Percentiles rank a stretch among this genome's conserved stretches.
Evolutionary conservation across 2,888 invertebrate species (phyloP).

Genomic region (Xanthia icteritia): DNA sequence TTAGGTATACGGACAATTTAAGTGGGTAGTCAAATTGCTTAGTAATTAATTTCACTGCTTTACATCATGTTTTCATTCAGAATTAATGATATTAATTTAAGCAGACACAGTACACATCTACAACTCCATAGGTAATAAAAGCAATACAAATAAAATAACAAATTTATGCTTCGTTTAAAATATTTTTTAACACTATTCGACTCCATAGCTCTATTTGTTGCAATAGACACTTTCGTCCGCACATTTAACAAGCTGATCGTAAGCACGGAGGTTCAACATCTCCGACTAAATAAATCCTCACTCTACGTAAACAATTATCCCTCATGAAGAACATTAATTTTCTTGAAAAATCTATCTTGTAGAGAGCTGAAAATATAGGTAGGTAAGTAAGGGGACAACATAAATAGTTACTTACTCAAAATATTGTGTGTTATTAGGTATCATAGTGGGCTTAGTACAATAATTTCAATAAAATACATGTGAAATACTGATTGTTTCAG

Average conservation of each 20-base stretch:
- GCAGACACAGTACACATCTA: neutral
- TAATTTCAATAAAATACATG: neutral
- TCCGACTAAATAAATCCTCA: constrained; percentile 69
- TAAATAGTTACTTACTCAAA: neutral
- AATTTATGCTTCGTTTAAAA: neutral
- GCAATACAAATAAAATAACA: neutral
- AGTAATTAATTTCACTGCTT: neutral
- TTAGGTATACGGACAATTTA: neutral
- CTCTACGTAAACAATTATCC: constrained; percentile 51
- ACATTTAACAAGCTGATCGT: constrained; percentile 85
- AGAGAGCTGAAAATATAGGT: neutral
- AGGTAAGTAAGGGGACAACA: neutral
- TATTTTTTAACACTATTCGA: neutral
- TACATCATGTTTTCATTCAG: neutral
- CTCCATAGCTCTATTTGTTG: constrained; percentile 71
- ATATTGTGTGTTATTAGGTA: neutral
- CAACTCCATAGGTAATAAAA: neutral
- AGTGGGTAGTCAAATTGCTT: neutral
- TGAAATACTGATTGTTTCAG: neutral
- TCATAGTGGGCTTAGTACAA: neutral
- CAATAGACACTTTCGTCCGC: constrained; percentile 81
- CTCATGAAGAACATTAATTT: constrained; percentile 37
- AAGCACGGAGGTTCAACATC: constrained; percentile 68
- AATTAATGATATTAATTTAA: neutral
- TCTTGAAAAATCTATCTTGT: neutral